Base-by-base conservation (phyloP, 2,797 vertebrate genomes). In the Pangasius djambal region DNA sequence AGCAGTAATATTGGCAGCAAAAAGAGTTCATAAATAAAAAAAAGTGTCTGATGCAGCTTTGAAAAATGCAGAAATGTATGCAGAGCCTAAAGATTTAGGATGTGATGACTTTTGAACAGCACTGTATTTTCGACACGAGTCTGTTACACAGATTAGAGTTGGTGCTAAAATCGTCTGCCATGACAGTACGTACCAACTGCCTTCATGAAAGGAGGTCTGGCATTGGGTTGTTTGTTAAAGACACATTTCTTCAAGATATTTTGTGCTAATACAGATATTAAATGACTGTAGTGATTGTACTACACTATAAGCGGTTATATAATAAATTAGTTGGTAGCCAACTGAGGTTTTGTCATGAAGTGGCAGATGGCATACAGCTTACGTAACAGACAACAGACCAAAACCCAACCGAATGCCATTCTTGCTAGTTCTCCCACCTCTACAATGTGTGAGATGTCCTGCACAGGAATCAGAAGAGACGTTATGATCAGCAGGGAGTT, bases 371-470 rank as follows among this genome's bases (percentile, higher is more conserved):
- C 81, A 25, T 55, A 34, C 82, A 84, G 37, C 16, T 70, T 48
- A 70, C 31, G 10, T 70, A 85, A 85, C 83, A 69, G 65, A 52
- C 83, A 69, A 48, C 82, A 83, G 28, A 31, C 85, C 10, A 52
- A 50, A 85, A 52, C 50, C 69, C 5, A 75, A 74, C 31, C 8
- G 52, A 59, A n/a, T 16, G 52, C 55, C 61, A 13, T 10, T 52
- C 83, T 70, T 70, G n/a, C 44, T 28, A 52, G 59, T 55, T 52
- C 61, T 86, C 89, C 78, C 50, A 87, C 89, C 89, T 89, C 48
- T 34, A 34, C n/a, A 75, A 28, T 28, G 70, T 50, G 34, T 78
- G 15, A 61, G 50, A 37, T 69, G 85, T 87, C 86, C 61, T 79
- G 37, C 34, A 48, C n/a, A 18, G 50, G 65, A 44, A 69, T 81